Base-by-base conservation (phyloP, 2,888 invertebrate genomes). In the Lutraria lutraria region DNA sequence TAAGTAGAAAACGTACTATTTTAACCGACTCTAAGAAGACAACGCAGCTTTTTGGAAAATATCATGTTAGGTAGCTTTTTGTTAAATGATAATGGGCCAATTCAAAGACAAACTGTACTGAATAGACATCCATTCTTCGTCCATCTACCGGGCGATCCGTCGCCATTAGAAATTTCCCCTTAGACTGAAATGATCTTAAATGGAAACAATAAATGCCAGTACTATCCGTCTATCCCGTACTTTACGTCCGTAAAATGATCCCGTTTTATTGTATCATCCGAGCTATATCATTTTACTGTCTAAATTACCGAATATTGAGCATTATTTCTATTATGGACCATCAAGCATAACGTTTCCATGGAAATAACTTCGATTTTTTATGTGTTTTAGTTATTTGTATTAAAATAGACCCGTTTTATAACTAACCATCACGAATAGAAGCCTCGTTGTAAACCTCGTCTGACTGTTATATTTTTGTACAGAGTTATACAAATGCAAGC, bases 301-400 rank as follows among this genome's bases (percentile, higher is more conserved):
- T 56, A 80, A 85, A 80, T 80, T 80, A 85, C 43, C 80, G 34
- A 85, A 85, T 56, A 80, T 80, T 79, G 85, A 80, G 80, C 56
- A 85, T 60, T 85, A 85, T 85, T 80, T 60, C n/a, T 79, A 85
- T 85, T 85, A 85, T 54, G 54, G 85, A 76, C 31, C 31, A 76
- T 68, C 31, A 76, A 34, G 43, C 43, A 43, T 43, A 43, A 43
- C 25, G 76, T 76, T 76, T 19, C 76, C 31, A 34, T 76, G 34
- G 76, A 31, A 76, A 76, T 31, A 31, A 34, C 29, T 19, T 34
- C 76, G 76, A 76, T 76, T 34, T 31, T 56, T 56, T 31, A 16
- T 34, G 34, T 31, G 3, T 31, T 76, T 34, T 76, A 34, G 34
- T 34, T 76, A 76, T 76, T 76, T 31, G 34, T 76, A 76, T 19